A percentile compares a stretch with the other conserved stretches of the same genome.
Evolutionary conservation across 2,797 vertebrate species (phyloP).

Genomic region (Sebastes itinus): DNA sequence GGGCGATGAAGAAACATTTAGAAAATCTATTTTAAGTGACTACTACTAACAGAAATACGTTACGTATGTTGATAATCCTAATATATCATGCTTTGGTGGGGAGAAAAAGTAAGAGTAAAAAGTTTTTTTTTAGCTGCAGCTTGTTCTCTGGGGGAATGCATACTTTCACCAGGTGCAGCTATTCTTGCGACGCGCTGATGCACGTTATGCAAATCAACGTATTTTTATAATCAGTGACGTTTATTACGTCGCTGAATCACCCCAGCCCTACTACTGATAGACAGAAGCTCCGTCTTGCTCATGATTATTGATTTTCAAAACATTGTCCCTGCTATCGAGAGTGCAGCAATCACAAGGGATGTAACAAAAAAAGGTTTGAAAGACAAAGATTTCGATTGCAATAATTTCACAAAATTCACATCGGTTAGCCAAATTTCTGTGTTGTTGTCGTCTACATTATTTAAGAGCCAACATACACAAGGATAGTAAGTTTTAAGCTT

Average conservation of each 20-base stretch:
- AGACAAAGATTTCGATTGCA: background rate
- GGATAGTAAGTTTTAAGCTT: background rate
- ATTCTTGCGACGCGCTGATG: too few relatives aligned
- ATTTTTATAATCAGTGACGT: too few relatives aligned
- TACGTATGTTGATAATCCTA: too few relatives aligned
- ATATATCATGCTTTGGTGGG: too few relatives aligned
- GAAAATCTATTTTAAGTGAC: too few relatives aligned
- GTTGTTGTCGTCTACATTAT: background rate
- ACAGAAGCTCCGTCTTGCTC: background rate
- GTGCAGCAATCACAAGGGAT: background rate
- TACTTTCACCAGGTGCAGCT: too few relatives aligned
- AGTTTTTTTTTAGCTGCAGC: too few relatives aligned
- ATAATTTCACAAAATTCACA: background rate
- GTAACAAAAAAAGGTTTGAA: background rate
- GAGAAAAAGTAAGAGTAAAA: too few relatives aligned
- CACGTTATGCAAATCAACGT: too few relatives aligned
- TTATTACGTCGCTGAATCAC: rapidly evolving
- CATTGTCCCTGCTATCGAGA: background rate
- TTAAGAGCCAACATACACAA: background rate
- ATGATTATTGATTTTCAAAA: background rate
- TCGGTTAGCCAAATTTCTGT: background rate
- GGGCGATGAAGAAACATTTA: too few relatives aligned
- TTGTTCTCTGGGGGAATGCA: too few relatives aligned
- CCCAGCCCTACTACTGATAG: background rate
- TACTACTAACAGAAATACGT: too few relatives aligned